These are phyloP conservation scores for Eurytoma adleriae DNA, from an alignment of 2,888 invertebrate species.

Conservation along the genomic window DNA sequence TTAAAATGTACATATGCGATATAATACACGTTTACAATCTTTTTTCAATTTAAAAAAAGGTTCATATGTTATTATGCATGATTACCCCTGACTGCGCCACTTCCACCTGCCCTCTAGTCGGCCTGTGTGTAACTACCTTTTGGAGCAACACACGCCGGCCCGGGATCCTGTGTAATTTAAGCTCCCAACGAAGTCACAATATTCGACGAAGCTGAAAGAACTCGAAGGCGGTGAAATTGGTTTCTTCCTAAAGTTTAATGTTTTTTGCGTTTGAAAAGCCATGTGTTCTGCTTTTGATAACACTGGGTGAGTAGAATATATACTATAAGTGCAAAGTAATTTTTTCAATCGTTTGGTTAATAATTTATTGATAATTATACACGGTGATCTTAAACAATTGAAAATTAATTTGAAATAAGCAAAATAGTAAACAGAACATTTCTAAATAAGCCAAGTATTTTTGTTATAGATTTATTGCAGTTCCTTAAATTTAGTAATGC, in stretches of 20 bases:
- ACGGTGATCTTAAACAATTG: too few species aligned
- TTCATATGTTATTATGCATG: not conserved
- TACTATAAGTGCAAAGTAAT: not conserved
- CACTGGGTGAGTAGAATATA: constrained; percentile 18
- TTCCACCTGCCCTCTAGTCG: constrained; percentile 35
- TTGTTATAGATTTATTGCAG: too few species aligned
- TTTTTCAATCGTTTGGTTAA: not conserved
- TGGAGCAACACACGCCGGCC: constrained; percentile 7
- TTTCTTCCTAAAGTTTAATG: not conserved
- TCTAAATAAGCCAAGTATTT: too few species aligned
- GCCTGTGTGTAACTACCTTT: constrained; percentile 2
- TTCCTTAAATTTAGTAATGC: too few species aligned
- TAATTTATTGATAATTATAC: not conserved
- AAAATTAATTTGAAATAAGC: too few species aligned
- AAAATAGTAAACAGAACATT: too few species aligned
- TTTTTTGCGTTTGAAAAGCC: not conserved
- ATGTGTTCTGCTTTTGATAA: constrained; percentile 26
- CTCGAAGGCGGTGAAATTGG: not conserved
- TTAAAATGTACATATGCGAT: constrained; percentile 5
- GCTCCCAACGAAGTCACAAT: constrained; percentile 29
- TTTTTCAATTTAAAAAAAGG: constrained; percentile 6
- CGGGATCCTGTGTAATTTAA: constrained; percentile 32
- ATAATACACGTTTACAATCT: not conserved
- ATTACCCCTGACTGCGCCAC: not conserved
- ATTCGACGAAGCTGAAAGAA: not conserved